Base-by-base conservation (phyloP, 2,888 invertebrate species). In the Pachliopta kotzebuea region DNA sequence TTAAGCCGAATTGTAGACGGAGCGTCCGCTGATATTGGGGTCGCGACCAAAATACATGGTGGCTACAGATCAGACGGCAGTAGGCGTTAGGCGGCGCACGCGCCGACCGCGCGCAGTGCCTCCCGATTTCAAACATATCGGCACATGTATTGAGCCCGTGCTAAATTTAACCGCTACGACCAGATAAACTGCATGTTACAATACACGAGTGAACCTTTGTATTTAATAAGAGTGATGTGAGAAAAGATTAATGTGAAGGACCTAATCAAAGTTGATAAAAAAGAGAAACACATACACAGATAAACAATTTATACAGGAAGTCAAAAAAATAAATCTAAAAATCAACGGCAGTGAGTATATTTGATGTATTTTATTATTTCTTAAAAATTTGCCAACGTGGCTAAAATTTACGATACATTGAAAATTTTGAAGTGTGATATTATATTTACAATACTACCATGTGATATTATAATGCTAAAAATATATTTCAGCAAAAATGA, bases 1-100 rank as follows among this genome's bases (percentile, higher is more conserved):
- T 76, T 71, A 86, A 90, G 87, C 90, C 86, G 88, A 85, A 90
- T 90, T 80, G 89, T 87, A 84, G 85, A 89, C 88, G 81, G 85
- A 83, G 83, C 88, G 87, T 76, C 77, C 82, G 84, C 73, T 85
- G 71, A 79, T 80, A 90, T 89, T 88, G 90, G 86, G 91, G 91
- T 88, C 91, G 90, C 81, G 86, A 88, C 91, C 78, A 85, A 91
- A 91, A 91, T 90, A 90, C 87, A 86, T 85, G 83, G 79, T 82
- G 85, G 83, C 80, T 77, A 76, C 78, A 73, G 77, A 78, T 77
- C 84, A 80, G 83, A 78, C 86, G 86, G 81, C 89, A 90, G 90
- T 89, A 88, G 86, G 86, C 85, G 88, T 81, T 81, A 80, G 84
- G 84, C 88, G 89, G 88, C 90, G 90, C 83, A 74, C 75, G 76